These are phyloP conservation scores for Drosophila serrata DNA, from an alignment of 1,140 invertebrate genomes.

Conservation along the genomic window DNA sequence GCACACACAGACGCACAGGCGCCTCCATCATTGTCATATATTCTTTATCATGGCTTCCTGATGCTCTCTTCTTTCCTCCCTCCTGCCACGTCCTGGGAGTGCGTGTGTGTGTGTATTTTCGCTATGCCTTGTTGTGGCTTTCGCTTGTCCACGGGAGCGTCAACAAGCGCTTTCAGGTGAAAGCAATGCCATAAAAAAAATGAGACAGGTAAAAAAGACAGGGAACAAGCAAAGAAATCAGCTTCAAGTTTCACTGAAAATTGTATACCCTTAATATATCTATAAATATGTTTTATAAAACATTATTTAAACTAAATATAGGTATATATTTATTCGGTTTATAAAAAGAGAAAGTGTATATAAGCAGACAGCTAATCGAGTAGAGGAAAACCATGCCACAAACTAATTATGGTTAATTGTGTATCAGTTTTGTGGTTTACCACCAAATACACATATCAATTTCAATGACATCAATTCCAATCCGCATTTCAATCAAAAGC, in stretches of 20 bases:
- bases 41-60: conserved; percentile 47
- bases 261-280: not conserved
- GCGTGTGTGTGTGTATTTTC: conserved; percentile 22
- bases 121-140: conserved; percentile 39
- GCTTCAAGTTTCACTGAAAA: not conserved
- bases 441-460: conserved; percentile 11
- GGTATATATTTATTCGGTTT: not conserved
- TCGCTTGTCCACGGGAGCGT: conserved; percentile 20
- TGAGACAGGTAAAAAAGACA: not conserved
- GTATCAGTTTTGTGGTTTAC: conserved; percentile 5
- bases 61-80: conserved; percentile 11
- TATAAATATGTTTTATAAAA: not conserved
- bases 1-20: conserved; percentile 24
- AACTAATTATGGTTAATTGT: conserved; percentile 44
- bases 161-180: conserved; percentile 30
- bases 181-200: conserved; percentile 18
- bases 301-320: not conserved
- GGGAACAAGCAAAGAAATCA: not conserved
- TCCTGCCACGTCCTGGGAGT: not conserved
- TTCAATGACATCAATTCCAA: not conserved
- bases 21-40: conserved; percentile 34
- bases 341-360: not conserved
- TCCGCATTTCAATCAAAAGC: conserved; percentile 1
- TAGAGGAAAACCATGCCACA: not conserved
- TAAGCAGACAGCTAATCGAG: not conserved